A percentile compares a stretch with the other conserved stretches of the same genome.
These are phyloP conservation scores for Cantharis lateralis DNA, from an alignment of 2,888 invertebrate genomes.

Conservation along the genomic window DNA sequence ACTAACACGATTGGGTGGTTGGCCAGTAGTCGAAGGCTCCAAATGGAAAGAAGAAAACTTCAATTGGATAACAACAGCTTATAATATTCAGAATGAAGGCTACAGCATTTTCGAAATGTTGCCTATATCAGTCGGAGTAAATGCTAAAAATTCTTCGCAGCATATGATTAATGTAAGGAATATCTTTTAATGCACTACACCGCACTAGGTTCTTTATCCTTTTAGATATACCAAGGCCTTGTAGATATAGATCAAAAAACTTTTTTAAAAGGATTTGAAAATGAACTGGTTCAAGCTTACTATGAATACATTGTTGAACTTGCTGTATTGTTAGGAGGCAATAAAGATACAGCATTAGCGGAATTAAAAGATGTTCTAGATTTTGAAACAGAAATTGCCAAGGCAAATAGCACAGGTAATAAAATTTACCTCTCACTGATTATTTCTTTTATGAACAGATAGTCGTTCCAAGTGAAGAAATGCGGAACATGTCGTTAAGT, in stretches of 20 bases:
- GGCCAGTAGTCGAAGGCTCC: conserved; percentile 84
- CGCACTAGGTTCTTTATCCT: conserved; percentile 29
- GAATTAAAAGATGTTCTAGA: conserved; percentile 80
- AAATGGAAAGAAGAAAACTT: conserved; percentile 73
- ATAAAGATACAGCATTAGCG: conserved; percentile 65
- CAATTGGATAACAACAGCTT: conserved; percentile 65
- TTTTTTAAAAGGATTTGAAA: conserved; percentile 78
- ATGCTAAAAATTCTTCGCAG: too few species aligned
- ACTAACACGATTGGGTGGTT: conserved; percentile 82
- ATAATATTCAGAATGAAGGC: conserved; percentile 28
- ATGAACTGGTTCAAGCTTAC: conserved; percentile 85
- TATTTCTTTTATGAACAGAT: conserved; percentile 66
- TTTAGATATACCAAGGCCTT: conserved; percentile 83
- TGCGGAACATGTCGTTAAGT: conserved; percentile 86
- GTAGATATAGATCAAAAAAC: conserved; percentile 84
- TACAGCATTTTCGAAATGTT: conserved; percentile 16
- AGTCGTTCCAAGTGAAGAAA: conserved; percentile 84
- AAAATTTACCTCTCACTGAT: not conserved
- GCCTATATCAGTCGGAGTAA: conserved; percentile 15
- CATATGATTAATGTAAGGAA: conserved; percentile 65
- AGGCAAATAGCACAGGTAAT: conserved; percentile 61
- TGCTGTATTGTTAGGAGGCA: conserved; percentile 84
- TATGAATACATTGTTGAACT: conserved; percentile 87
- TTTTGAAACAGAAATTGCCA: conserved; percentile 89
- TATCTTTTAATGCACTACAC: not conserved